Conservation (phyloP, 1,140 invertebrate species). For the Dryas iulia region DNA sequence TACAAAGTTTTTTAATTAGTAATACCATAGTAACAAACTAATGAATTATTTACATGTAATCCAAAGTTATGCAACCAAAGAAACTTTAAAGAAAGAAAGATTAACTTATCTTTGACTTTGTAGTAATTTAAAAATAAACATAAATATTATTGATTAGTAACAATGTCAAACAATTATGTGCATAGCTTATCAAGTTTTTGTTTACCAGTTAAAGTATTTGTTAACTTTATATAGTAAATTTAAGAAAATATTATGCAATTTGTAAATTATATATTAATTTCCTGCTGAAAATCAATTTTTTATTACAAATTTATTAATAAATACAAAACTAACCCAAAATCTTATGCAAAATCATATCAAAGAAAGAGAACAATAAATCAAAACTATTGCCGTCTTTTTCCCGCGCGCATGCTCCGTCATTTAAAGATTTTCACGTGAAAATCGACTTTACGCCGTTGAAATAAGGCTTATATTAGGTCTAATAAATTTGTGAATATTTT, state of each 20-base stretch:
- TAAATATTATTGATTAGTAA: neutral
- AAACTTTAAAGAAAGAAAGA: neutral
- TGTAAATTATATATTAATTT: neutral
- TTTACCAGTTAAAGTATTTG: neutral
- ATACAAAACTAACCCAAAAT: neutral
- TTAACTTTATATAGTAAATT: neutral
- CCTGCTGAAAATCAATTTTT: too few relatives aligned
- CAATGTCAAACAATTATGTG: neutral
- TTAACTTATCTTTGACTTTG: neutral
- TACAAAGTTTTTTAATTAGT: too few relatives aligned
- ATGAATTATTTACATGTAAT: too few relatives aligned
- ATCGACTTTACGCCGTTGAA: slow-evolving; percentile 34
- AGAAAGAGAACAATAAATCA: neutral
- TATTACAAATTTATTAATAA: too few relatives aligned
- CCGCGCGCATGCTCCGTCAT: slow-evolving; percentile 55
- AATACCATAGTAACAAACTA: too few relatives aligned
- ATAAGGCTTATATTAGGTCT: slow-evolving; percentile 40
- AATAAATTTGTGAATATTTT: slow-evolving; percentile 26
- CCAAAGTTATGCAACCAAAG: too few relatives aligned
- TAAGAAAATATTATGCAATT: neutral
- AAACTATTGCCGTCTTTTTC: slow-evolving; percentile 16
- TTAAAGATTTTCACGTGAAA: slow-evolving; percentile 43
- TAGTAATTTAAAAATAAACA: neutral
- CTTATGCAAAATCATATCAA: neutral
- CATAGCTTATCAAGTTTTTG: neutral